A percentile compares a stretch with the other conserved stretches of the same genome.
These are phyloP conservation scores for Amphibalanus amphitrite DNA, from an alignment of 1,140 invertebrate genomes.

Conservation along the genomic window DNA sequence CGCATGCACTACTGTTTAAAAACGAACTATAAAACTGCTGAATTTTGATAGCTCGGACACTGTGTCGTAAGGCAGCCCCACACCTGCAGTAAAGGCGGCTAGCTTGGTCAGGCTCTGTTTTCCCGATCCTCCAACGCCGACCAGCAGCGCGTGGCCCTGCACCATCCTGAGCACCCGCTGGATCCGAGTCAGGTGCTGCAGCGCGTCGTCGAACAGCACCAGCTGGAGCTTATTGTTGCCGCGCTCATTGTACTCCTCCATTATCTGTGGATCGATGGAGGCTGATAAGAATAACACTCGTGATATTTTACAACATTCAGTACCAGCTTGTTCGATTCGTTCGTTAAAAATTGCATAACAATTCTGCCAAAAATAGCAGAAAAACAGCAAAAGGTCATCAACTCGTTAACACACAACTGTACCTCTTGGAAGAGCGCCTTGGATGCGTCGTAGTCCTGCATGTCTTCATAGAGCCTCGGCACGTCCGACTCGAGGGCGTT, in stretches of 20 bases:
- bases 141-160: slow-evolving; percentile 60
- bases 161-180: slow-evolving; percentile 66
- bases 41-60: too few species aligned
- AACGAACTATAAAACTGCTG: too few species aligned
- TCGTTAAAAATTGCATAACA: too few species aligned
- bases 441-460: slow-evolving; percentile 69
- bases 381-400: too few species aligned
- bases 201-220: slow-evolving; percentile 73
- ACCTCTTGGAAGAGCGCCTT: slow-evolving; percentile 70
- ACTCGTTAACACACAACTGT: too few species aligned
- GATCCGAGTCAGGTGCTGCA: slow-evolving; percentile 69
- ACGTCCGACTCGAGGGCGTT: slow-evolving; percentile 62
- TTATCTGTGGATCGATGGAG: too few species aligned
- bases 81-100: slow-evolving; percentile 51
- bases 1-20: too few species aligned
- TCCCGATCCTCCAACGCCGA: slow-evolving; percentile 71
- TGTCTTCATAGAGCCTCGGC: slow-evolving; percentile 64
- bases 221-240: slow-evolving; percentile 42
- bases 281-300: too few species aligned
- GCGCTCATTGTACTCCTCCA: slow-evolving; percentile 63
- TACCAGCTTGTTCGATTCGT: too few species aligned
- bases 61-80: too few species aligned
- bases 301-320: too few species aligned
- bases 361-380: too few species aligned
- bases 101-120: slow-evolving; percentile 54